phyloP scores from a whole-genome alignment of 2,797 vertebrate genomes.

The Yasuhikotakia modesta region DNA sequence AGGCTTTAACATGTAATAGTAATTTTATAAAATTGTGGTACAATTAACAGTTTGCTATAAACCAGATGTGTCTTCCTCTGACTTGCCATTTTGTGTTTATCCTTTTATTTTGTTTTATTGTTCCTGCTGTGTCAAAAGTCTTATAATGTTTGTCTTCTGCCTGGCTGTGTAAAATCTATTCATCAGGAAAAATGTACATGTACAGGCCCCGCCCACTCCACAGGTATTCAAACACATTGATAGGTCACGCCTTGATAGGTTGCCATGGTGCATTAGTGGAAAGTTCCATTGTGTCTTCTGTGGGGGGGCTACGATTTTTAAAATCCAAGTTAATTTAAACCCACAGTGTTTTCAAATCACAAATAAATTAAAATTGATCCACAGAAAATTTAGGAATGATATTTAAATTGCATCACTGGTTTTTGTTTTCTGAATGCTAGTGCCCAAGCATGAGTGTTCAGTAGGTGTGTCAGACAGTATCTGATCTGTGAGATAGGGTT shows the following conservation, averaged over 20 bases:
- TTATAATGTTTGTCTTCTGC: constrained; percentile 35
- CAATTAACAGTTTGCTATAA: neutral
- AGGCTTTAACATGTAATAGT: too few species aligned
- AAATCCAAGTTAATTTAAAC: too few species aligned
- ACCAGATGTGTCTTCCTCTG: neutral
- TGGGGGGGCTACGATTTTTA: constrained; percentile 23
- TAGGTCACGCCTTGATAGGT: constrained; percentile 60
- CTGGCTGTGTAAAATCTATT: constrained; percentile 43
- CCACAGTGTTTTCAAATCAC: neutral
- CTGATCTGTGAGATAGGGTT: constrained; percentile 30
- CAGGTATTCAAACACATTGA: constrained; percentile 67
- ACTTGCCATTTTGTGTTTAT: neutral
- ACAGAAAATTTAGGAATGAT: neutral
- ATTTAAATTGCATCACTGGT: neutral
- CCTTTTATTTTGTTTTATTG: neutral
- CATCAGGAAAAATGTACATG: constrained; percentile 59
- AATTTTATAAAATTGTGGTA: too few species aligned
- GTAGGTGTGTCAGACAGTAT: constrained; percentile 26
- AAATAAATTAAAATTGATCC: neutral
- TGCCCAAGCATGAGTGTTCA: neutral
- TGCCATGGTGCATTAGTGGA: constrained; percentile 65
- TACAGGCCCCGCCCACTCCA: constrained; percentile 67
- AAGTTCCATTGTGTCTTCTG: constrained; percentile 67
- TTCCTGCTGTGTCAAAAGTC: neutral
- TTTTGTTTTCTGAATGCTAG: neutral